phyloP scores from a whole-genome alignment of 2,888 invertebrate genomes.

The Cremastinae sp. region DNA sequence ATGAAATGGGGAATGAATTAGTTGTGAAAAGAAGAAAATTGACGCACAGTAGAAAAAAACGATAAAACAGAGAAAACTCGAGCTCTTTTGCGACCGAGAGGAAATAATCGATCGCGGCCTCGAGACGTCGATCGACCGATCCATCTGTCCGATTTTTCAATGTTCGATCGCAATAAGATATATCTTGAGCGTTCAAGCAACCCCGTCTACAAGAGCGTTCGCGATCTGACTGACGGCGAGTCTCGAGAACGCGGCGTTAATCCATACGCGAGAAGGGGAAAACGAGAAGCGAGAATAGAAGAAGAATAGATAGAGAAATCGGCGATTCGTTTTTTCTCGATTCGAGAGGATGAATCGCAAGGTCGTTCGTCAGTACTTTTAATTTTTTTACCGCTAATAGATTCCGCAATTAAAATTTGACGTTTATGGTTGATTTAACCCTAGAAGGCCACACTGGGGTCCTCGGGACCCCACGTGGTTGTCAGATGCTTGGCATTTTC shows the following conservation, averaged over 20 bases:
- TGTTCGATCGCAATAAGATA: background rate
- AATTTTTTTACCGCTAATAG: no score
- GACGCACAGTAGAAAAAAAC: conserved; percentile 39
- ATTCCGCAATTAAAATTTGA: no score
- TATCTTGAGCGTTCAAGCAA: conserved; percentile 37
- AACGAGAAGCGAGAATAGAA: conserved; percentile 22
- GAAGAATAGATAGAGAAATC: no score
- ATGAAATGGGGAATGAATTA: no score
- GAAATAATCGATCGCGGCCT: background rate
- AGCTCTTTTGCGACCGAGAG: conserved; percentile 6
- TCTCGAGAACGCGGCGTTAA: conserved; percentile 35
- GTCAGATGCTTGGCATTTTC: no score
- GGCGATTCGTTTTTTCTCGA: no score
- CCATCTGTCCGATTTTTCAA: conserved; percentile 29
- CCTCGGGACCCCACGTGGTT: no score
- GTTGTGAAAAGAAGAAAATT: no score
- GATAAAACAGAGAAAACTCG: conserved; percentile 5
- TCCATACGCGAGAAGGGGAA: background rate
- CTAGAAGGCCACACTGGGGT: no score
- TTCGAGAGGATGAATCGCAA: no score
- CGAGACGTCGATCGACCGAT: conserved; percentile 27
- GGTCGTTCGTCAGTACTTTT: no score
- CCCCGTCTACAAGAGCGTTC: conserved; percentile 52
- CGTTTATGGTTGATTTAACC: no score
- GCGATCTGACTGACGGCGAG: conserved; percentile 53